Percentiles rank a stretch among this genome's conserved stretches.
phyloP scores from a whole-genome alignment of 1,140 invertebrate species.

The Drosophila navojoa region DNA sequence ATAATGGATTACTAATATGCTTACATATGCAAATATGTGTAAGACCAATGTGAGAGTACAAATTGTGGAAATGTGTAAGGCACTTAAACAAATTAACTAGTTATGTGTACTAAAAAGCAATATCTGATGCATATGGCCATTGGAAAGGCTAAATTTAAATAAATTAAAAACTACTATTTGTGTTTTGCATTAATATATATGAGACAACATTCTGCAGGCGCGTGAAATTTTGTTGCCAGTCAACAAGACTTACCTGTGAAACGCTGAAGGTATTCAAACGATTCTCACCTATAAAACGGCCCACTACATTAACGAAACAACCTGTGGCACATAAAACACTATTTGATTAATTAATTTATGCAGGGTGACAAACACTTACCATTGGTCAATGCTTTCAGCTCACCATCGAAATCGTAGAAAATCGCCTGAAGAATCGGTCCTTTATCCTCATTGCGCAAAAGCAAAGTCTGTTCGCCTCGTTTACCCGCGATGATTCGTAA shows the following conservation, averaged over 20 bases:
- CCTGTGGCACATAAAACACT: conserved; percentile 45
- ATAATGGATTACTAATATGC: conserved; percentile 29
- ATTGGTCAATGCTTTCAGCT: conserved; percentile 21
- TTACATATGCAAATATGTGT: conserved; percentile 17
- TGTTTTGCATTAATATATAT: conserved; percentile 65
- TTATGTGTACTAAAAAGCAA: neutral
- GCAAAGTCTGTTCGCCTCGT: conserved; percentile 50
- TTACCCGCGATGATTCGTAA: conserved; percentile 68
- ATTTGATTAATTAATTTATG: neutral
- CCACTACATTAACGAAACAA: conserved; percentile 62
- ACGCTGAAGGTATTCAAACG: conserved; percentile 64
- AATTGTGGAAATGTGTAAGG: conserved; percentile 49
- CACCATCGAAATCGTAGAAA: conserved; percentile 67
- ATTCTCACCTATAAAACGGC: conserved; percentile 58
- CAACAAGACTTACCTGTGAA: conserved; percentile 34
- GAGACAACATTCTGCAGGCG: conserved; percentile 62
- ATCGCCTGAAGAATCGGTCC: conserved; percentile 72
- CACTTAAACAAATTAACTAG: conserved; percentile 18
- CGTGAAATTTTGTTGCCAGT: conserved; percentile 51
- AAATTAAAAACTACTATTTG: conserved; percentile 9
- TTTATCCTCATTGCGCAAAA: conserved; percentile 54
- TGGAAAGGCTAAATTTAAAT: conserved; percentile 3
- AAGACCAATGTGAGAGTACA: conserved; percentile 56
- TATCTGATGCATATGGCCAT: neutral
- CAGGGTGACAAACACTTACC: conserved; percentile 31